Base-by-base conservation (phyloP, 2,888 invertebrate species). In the Schizaphis graminum region DNA sequence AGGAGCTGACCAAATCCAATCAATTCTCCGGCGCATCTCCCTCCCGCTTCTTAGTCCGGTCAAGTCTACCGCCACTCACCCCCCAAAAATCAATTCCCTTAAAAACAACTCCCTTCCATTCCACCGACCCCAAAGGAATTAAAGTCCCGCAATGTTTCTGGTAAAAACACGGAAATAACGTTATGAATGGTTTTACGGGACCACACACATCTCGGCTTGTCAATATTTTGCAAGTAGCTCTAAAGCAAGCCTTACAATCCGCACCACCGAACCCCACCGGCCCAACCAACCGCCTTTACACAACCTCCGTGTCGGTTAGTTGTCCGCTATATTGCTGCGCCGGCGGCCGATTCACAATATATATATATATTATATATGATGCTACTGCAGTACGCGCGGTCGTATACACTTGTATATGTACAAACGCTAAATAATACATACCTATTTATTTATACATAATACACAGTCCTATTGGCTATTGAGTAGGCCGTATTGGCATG, bases 1-100 rank as follows among this genome's bases (percentile, higher is more conserved):
- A 93, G 47, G 35, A 94, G 93, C 93, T 94, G 89, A 94, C 93
- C 90, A 94, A 94, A 94, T 94, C 93, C 93, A 94, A 94, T 94
- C 93, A 94, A 94, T 94, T 94, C 93, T 94, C 90, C 56, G 85
- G 85, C 93, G 90, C 93, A 89, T 89, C 77, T 89, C 89, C 77
- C 91, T 91, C 86, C 87, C 44, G 47, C 49, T 61, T 41, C 92
- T 10, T 10, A 49, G 92, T 91, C 93, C 89, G 89, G 88, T 77
- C 89, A n/a, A 47, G 67, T 92, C 67, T 53, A 56, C 92, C 92
- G 61, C 87, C 88, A 77, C 88, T 93, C 93, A 56, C 89, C 85
- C 93, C 89, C 89, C 89, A 47, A 93, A 93, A 93, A 93, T 93
- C 93, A 93, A 93, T 93, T 93, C 89, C 89, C 89, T 93, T 93